Base-by-base conservation (phyloP, 53 echinoderm and acorn worm genomes). In the Holothuria leucospilota region DNA sequence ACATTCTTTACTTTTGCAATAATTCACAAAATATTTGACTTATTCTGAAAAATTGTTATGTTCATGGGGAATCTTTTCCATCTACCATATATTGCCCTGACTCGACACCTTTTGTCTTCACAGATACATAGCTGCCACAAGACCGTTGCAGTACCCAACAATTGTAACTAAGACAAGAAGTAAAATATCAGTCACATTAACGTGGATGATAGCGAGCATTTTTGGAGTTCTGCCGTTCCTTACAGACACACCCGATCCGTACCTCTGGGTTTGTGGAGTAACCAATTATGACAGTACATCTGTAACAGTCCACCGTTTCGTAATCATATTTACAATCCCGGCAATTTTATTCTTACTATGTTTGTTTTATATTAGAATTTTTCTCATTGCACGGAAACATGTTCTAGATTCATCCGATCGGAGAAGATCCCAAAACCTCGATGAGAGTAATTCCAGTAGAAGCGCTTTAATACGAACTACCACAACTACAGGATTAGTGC, bases 121-220 rank as follows among this genome's bases (percentile, higher is more conserved):
- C 82, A 82, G 82, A 39, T 82, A 82, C 65, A 63, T 82, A 39
- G 82, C 82, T 20, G 38, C 63, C 28, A 82, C 82, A 40, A 39
- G 82, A 62, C 82, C 82, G 6, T 39, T 82, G 64, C 62, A 41
- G n/a, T 82, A 82, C 29, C 82, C 82, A 40, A 41, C 63, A 14
- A 82, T 82, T 49, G n/a, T 64, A 49, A 82, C 82, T 8, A 63
- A 64, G n/a, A 29, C 63, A 39, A 62, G 18, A 64, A 63, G 82
- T 49, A 82, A 42, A 51, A 18, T 62, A 38, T 40, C 39, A 11
- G 39, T 64, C 39, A 20, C 21, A 2, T n/a, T 82, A 8, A 21
- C 11, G 14, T 82, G 82, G 82, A 39, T 65, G 30, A 28, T 63
- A 6, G 82, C 63, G 29, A 63, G n/a, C n/a, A 41, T 15, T 20